phyloP scores from a whole-genome alignment of 1,140 invertebrate species.

The Formica exsecta region DNA sequence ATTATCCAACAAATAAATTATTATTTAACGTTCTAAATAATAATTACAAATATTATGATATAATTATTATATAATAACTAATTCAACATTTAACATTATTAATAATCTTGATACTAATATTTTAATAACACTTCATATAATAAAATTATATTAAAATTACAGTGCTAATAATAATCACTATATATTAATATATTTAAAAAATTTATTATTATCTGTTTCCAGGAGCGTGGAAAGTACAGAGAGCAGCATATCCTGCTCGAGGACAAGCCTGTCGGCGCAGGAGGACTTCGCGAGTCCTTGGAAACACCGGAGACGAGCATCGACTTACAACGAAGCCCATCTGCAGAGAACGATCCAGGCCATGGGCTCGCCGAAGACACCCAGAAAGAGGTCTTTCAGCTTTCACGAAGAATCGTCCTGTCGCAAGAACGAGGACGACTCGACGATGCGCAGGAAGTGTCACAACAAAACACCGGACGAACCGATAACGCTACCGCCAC shows the following conservation, averaged over 20 bases:
- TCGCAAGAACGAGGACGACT: constrained; percentile 68
- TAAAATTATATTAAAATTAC: background rate
- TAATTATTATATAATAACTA: background rate
- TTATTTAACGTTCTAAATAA: background rate
- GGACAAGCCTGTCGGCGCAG: constrained; percentile 74
- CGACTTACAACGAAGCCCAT: constrained; percentile 87
- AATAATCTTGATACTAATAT: constrained; percentile 5
- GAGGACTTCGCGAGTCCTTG: constrained; percentile 76
- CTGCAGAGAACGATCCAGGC: constrained; percentile 77
- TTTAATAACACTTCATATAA: background rate
- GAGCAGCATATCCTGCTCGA: constrained; percentile 78
- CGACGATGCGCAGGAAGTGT: constrained; percentile 53
- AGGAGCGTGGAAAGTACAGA: constrained; percentile 78
- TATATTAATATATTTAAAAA: background rate
- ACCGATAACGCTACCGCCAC: constrained; percentile 88
- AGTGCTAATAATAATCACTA: background rate
- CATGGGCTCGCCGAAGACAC: constrained; percentile 78
- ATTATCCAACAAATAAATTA: background rate
- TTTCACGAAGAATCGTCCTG: constrained; percentile 84
- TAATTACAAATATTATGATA: background rate
- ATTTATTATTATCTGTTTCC: background rate
- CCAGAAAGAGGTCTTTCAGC: constrained; percentile 85
- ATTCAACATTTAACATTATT: constrained; percentile 8
- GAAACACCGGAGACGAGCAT: constrained; percentile 85
- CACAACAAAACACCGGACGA: constrained; percentile 47